These are phyloP conservation scores for Labeo rohita DNA, from an alignment of 2,113 vertebrate species.

Conservation along the genomic window DNA sequence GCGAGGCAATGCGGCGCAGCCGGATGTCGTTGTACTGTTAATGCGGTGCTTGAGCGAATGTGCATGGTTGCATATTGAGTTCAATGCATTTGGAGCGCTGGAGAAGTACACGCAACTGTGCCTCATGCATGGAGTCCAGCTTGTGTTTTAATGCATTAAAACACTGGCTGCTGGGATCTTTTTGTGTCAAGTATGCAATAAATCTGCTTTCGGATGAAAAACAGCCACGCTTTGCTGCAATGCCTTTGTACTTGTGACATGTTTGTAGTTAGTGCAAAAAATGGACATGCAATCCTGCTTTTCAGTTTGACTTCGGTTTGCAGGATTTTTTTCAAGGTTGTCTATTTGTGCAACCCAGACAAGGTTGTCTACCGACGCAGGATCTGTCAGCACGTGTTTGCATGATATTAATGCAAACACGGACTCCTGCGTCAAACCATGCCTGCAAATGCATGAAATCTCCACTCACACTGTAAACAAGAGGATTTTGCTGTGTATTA, in stretches of 20 bases:
- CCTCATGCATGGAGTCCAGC: conserved; percentile 56
- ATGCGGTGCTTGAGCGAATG: not conserved
- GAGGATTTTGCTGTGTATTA: not conserved
- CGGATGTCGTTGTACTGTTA: conserved; percentile 94
- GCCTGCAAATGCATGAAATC: conserved; percentile 28
- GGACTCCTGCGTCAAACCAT: not conserved
- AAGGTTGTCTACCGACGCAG: not conserved
- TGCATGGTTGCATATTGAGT: not conserved
- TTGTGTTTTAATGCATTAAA: conserved; percentile 51
- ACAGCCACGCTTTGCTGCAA: conserved; percentile 40
- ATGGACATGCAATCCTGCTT: not conserved
- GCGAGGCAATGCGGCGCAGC: conserved; percentile 96
- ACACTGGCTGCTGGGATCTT: conserved; percentile 66
- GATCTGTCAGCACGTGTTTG: not conserved
- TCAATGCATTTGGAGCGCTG: not conserved
- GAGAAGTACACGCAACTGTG: conserved; percentile 44
- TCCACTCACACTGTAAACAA: not conserved
- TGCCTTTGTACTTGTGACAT: conserved; percentile 34
- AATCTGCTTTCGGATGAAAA: conserved; percentile 38
- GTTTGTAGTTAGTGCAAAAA: not conserved
- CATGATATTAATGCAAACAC: not conserved
- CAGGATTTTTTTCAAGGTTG: not conserved
- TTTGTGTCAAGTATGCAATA: conserved; percentile 67
- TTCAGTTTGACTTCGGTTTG: not conserved
- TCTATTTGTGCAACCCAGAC: not conserved